Evolutionary conservation across 2,888 invertebrate genomes (phyloP), one percentile per base, ranked within the genome.

Genomic region (Cryptops parisi): DNA sequence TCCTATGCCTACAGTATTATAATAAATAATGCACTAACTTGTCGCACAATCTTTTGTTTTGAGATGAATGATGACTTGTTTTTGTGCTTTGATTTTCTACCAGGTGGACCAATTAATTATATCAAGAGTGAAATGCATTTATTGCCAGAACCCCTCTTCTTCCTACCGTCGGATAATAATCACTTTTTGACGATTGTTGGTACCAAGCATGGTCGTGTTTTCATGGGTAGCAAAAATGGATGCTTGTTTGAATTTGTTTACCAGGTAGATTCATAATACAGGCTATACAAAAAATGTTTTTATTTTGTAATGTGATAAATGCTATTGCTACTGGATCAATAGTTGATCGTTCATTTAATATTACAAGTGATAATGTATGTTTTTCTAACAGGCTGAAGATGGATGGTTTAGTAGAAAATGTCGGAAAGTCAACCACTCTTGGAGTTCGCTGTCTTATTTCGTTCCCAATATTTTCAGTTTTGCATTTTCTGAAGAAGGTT

Each of bases 391-490:
- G 65, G 62, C 67, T 22, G 64, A 65, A 54, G 70, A 73, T 60
- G 87, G 86, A 58, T 96, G 94, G 94, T 90, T 94, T 70, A 88
- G 90, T 21, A 86, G 89, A 69, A 83, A 90, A 60, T 96, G 91
- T 68, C 84, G 85, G 68, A 96, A 93, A 74, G 77, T 93, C 1
- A 96, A 97, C 69, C 89, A 91, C 67, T 93, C 96, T 0, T 87
- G 84, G 55, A 83, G 86, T 59, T 75, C 84, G 3, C 72, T 94
- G 24, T 89, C 91, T 41, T 89, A 84, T 66, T 73, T 94, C 59
- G 79, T 94, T 46, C 93, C 93, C 12, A 84, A 85, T 27, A 90
- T 94, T 68, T 74, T 93, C 9, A 84, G 84, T 69, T 81, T 86
- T 43, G 67, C 69, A 33, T 76, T 84, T 54, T 77, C 81, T 67